Percentiles rank a stretch among this genome's conserved stretches.
phyloP scores from a whole-genome alignment of 2,888 invertebrate species.

The Pyrocoelia pectoralis region DNA sequence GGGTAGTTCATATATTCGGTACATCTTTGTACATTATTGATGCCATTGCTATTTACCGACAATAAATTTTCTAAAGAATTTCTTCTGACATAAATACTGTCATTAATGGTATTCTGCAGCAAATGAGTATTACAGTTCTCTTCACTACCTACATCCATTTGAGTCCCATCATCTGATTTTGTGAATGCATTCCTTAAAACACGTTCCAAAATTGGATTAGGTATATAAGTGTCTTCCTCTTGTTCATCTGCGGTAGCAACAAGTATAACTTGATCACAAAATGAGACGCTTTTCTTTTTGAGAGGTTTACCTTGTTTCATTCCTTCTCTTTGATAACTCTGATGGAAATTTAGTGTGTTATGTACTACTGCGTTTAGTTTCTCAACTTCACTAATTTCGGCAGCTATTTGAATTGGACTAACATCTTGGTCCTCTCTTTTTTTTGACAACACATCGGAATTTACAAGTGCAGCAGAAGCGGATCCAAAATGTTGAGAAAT shows the following conservation, averaged over 20 bases:
- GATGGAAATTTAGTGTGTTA: slow-evolving; percentile 60
- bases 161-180: slow-evolving; percentile 65
- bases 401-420: slow-evolving; percentile 63
- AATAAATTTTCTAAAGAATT: slow-evolving; percentile 48
- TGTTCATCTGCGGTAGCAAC: slow-evolving; percentile 94
- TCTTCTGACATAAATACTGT: slow-evolving; percentile 45
- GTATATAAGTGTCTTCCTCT: slow-evolving; percentile 89
- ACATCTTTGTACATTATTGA: neutral
- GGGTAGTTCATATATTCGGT: neutral
- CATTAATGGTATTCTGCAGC: slow-evolving; percentile 10
- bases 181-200: slow-evolving; percentile 84
- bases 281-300: slow-evolving; percentile 93
- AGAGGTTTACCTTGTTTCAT: slow-evolving; percentile 63
- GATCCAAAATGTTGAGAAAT: slow-evolving; percentile 22
- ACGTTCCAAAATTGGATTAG: slow-evolving; percentile 88
- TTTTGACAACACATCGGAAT: slow-evolving; percentile 46
- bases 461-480: slow-evolving; percentile 39
- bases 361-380: slow-evolving; percentile 65
- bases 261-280: slow-evolving; percentile 92
- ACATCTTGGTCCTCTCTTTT: slow-evolving; percentile 52
- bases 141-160: neutral
- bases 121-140: neutral
- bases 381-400: slow-evolving; percentile 66
- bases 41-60: slow-evolving; percentile 14
- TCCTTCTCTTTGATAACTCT: slow-evolving; percentile 59